phyloP scores from a whole-genome alignment of 2,113 vertebrate species.

The Semnornis frantzii region DNA sequence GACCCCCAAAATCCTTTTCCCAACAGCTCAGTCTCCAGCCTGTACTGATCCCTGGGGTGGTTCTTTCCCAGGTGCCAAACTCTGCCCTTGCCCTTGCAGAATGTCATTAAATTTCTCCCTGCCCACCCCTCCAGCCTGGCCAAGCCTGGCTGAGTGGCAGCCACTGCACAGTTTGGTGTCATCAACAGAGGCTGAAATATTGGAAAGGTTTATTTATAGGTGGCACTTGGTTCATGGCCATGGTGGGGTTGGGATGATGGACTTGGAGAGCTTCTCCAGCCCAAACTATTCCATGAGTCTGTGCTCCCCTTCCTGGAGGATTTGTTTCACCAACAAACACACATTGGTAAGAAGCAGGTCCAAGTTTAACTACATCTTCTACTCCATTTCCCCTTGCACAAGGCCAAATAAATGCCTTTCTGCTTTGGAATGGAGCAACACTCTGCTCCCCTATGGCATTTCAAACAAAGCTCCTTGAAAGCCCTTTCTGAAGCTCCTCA shows the following conservation, averaged over 20 bases:
- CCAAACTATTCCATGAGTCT: not conserved
- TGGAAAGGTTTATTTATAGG: not conserved
- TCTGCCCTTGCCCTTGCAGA: too few species aligned
- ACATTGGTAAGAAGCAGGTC: not conserved
- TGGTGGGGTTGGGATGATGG: too few species aligned
- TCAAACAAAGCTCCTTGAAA: slow-evolving; percentile 3
- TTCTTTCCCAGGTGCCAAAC: too few species aligned
- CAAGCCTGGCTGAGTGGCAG: too few species aligned
- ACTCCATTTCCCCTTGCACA: not conserved
- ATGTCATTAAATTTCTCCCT: too few species aligned
- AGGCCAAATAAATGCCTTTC: not conserved
- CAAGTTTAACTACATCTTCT: not conserved
- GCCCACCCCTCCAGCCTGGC: too few species aligned
- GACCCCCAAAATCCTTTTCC: too few species aligned
- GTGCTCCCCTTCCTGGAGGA: not conserved
- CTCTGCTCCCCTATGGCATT: not conserved
- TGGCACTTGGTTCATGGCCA: too few species aligned
- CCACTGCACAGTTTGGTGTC: not conserved
- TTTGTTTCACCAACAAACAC: not conserved
- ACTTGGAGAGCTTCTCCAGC: too few species aligned
- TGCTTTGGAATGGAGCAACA: not conserved
- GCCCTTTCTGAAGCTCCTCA: not conserved
- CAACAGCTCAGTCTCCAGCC: too few species aligned
- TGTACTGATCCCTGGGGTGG: too few species aligned
- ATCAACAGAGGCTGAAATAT: not conserved